Base-by-base conservation (phyloP, 2,888 invertebrate genomes). In the Drosophila quinaria region DNA sequence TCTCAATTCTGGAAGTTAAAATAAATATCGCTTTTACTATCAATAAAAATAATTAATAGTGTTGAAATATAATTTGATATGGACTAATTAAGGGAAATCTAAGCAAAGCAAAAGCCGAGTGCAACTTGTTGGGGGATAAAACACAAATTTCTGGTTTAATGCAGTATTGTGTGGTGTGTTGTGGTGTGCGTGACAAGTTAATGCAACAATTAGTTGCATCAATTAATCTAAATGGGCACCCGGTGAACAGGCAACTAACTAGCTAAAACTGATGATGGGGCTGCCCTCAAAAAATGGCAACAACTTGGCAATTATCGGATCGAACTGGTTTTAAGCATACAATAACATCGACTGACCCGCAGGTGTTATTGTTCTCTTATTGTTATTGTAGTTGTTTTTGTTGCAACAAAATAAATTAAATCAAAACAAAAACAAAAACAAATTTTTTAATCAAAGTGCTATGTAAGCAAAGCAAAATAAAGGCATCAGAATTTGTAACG, bases 131-230 rank as follows among this genome's bases (percentile, higher is more conserved):
- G 11, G 17, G 39, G 15, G 39, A 10, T n/a, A 47, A 9, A 6
- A 35, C 19, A 17, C 3, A 35, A 52, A 44, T 10, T 25, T 51
- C 33, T 10, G 13, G 29, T 15, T 37, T 52, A 3, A 31, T 25
- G 29, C 10, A 1, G 61, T 52, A 6, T 25, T 11, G 15, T 51
- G n/a, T 37, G n/a, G n/a, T 25, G 35, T 19, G 4, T 6, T 15
- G 33, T 13, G 1, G 29, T 31, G 47, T 49, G 55, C 55, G 47
- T 62, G 49, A 44, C 56, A 29, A 37, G n/a, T 59, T 46, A 41
- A 50, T 61, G 54, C 64, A 56, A 70, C 63, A 81, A 74, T 81
- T 72, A 72, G 70, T 64, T 70, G 70, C 75, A 62, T 50, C 60
- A 62, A 50, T 70, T 50, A 56, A 74, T 69, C 64, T 61, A 66